Conservation (phyloP, 2,113 vertebrate genomes). For the Notiomystis cincta region DNA sequence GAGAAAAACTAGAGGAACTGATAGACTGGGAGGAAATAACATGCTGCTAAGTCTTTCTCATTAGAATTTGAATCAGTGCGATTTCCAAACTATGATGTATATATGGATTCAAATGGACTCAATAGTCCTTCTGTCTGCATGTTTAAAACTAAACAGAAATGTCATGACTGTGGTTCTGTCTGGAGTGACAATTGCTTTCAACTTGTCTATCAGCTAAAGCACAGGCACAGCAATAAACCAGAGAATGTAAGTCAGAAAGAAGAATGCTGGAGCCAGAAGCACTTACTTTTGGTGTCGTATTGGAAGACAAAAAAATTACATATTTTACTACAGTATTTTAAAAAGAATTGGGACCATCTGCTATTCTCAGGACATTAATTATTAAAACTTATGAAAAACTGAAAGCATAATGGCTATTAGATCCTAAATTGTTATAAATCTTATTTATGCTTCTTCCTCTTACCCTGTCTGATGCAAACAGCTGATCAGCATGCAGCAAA, state of each 20-base stretch:
- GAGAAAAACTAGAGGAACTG: not conserved
- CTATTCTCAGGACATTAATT: slow-evolving; percentile 35
- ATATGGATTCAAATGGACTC: not conserved
- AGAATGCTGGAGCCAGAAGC: not conserved
- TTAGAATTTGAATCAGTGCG: not conserved
- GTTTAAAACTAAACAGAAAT: not conserved
- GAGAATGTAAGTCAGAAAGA: not conserved
- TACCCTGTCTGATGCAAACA: not conserved
- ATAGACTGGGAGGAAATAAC: not conserved
- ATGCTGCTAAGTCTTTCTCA: not conserved
- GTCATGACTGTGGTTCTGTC: not conserved
- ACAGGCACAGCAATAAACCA: not conserved
- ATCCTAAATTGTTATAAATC: not conserved
- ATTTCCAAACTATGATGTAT: not conserved
- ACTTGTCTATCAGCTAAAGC: not conserved
- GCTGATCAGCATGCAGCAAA: not conserved
- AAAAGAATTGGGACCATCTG: slow-evolving; percentile 24
- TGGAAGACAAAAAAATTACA: not conserved
- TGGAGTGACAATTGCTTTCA: not conserved
- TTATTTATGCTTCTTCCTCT: not conserved
- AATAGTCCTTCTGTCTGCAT: not conserved
- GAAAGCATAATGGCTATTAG: not conserved
- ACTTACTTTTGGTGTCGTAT: not conserved
- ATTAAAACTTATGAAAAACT: slow-evolving; percentile 12
- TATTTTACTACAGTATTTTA: slow-evolving; percentile 1